Evolutionary conservation across 2,113 vertebrate species (phyloP).

Genomic region (Hypanus sabinus): DNA sequence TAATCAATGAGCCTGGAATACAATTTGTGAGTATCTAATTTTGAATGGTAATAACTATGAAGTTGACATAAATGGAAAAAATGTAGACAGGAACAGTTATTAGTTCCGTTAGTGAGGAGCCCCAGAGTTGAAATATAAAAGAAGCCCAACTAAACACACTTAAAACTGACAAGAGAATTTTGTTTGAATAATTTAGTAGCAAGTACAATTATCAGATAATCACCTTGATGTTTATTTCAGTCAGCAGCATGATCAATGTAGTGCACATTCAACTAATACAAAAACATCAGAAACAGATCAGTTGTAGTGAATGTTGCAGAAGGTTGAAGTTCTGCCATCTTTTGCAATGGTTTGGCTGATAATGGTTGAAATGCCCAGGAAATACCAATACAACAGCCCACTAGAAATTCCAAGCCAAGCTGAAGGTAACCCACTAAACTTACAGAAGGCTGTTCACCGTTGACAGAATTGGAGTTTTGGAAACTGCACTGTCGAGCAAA

Average conservation of each 20-base stretch:
- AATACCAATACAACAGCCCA: not conserved
- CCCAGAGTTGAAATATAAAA: not conserved
- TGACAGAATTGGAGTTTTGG: conserved; percentile 45
- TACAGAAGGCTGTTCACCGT: conserved; percentile 43
- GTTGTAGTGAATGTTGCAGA: not conserved
- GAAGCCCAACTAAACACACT: not conserved
- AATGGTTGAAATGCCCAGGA: not conserved
- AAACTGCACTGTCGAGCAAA: conserved; percentile 66
- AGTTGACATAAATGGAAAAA: not conserved
- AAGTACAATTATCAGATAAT: not conserved
- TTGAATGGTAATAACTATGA: not conserved
- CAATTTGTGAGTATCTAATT: not conserved
- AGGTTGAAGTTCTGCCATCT: not conserved
- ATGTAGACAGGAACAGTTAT: not conserved
- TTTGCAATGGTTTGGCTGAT: not conserved
- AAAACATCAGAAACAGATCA: not conserved
- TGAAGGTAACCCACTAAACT: conserved; percentile 9
- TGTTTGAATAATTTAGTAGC: not conserved
- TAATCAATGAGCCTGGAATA: not conserved
- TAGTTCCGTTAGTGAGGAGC: not conserved
- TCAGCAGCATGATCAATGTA: not conserved
- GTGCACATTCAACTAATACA: not conserved
- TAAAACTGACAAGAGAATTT: not conserved
- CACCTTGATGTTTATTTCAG: not conserved
- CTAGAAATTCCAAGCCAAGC: not conserved